Percentiles rank a stretch among this genome's conserved stretches.
Conservation (phyloP, 2,888 invertebrate species). For the Campopleginae sp. region DNA sequence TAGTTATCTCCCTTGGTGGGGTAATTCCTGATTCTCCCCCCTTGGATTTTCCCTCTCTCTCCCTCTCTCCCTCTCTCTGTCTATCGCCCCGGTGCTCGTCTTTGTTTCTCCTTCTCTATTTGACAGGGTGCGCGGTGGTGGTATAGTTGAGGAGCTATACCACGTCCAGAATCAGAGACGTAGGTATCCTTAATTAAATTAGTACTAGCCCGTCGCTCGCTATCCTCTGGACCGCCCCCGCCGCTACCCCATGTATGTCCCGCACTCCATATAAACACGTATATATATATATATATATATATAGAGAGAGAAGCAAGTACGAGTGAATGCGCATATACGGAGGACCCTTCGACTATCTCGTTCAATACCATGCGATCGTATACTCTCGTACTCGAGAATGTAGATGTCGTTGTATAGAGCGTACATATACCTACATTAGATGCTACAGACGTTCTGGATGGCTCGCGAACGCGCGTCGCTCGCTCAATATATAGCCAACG, state of each 20-base stretch:
- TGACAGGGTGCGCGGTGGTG: background rate
- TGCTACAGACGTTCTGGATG: conserved; percentile 15
- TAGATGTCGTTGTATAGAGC: conserved; percentile 6
- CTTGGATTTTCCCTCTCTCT: conserved; percentile 33
- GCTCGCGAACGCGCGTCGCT: conserved; percentile 17
- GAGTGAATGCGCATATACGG: conserved; percentile 13
- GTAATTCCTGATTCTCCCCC: conserved; percentile 46
- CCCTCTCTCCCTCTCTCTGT: conserved; percentile 37
- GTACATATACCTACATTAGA: conserved; percentile 25
- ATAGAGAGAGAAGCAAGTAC: background rate
- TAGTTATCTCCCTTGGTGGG: conserved; percentile 62
- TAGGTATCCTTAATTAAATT: conserved; percentile 69
- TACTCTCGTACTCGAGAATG: conserved; percentile 18
- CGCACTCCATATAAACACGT: conserved; percentile 21
- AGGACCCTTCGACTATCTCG: conserved; percentile 37
- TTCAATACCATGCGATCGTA: conserved; percentile 41
- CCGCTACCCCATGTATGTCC: conserved; percentile 27
- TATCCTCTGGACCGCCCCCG: conserved; percentile 40
- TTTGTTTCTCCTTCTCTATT: conserved; percentile 18
- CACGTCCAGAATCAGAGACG: conserved; percentile 67
- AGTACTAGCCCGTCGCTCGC: conserved; percentile 65
- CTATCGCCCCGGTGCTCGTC: background rate
- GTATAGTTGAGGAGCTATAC: conserved; percentile 37
- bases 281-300: conserved; percentile 25
- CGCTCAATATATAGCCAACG: conserved; percentile 56